These are phyloP conservation scores for Alosa sapidissima DNA, from an alignment of 2,797 vertebrate species.

Conservation along the genomic window DNA sequence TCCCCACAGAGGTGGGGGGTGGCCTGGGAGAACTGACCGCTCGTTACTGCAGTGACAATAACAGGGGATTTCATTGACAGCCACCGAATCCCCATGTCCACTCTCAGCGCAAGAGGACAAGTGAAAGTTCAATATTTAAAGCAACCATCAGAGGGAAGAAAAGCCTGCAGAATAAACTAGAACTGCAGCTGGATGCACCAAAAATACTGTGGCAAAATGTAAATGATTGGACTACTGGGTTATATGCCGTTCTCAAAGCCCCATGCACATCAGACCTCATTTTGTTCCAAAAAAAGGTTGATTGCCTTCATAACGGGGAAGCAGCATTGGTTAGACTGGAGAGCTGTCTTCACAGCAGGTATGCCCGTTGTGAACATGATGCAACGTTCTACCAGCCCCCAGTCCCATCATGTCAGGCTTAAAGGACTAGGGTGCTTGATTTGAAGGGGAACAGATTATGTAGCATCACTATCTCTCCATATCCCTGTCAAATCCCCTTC, in stretches of 20 bases:
- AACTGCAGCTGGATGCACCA: neutral
- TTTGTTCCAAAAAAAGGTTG: neutral
- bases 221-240: neutral
- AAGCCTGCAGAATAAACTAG: neutral
- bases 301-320: conserved; percentile 4
- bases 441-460: conserved; percentile 77
- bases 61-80: conserved; percentile 26
- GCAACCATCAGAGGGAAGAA: neutral
- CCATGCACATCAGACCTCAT: neutral
- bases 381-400: conserved; percentile 41
- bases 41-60: conserved; percentile 51
- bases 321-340: neutral
- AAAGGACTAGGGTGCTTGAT: conserved; percentile 76
- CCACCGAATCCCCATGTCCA: conserved; percentile 25
- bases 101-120: neutral
- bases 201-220: neutral
- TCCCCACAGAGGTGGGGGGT: neutral
- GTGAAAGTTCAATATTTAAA: neutral
- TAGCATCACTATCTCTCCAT: conserved; percentile 76
- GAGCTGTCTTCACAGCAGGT: conserved; percentile 16
- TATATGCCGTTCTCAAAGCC: neutral
- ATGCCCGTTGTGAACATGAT: neutral
- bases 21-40: conserved; percentile 47
- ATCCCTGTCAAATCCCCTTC: conserved; percentile 76
- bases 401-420: conserved; percentile 75